These are phyloP conservation scores for Microtus pennsylvanicus DNA, from an alignment of 2,113 vertebrate genomes.

Conservation along the genomic window DNA sequence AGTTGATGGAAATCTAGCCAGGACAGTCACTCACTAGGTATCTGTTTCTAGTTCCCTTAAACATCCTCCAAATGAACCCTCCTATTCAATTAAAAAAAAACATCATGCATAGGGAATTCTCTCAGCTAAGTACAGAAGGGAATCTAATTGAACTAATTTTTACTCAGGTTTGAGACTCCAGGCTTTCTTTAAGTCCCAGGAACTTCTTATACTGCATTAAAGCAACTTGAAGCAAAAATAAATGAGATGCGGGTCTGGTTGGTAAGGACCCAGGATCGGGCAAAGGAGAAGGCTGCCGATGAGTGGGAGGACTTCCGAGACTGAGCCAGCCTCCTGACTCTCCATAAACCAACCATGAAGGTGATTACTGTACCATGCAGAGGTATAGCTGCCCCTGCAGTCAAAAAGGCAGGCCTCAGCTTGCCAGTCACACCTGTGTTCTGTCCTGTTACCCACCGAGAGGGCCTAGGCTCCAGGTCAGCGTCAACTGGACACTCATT, in stretches of 20 bases:
- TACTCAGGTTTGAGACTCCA: background rate
- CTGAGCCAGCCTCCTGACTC: background rate
- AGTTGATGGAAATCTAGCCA: background rate
- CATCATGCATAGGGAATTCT: background rate
- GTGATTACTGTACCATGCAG: background rate
- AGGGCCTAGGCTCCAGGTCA: background rate
- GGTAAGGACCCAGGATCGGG: background rate
- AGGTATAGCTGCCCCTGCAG: background rate
- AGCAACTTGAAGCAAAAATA: background rate
- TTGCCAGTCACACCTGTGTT: background rate
- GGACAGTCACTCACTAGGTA: background rate
- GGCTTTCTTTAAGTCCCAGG: background rate
- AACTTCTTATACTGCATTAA: background rate
- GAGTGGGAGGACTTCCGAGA: background rate
- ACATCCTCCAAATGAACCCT: background rate
- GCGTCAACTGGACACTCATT: too few species aligned
- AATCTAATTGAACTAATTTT: slow-evolving; percentile 3
- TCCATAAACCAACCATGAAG: background rate
- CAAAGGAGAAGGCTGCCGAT: background rate
- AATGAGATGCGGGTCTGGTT: background rate
- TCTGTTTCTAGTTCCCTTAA: background rate
- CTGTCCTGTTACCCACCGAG: background rate
- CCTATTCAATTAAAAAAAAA: background rate
- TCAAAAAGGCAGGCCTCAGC: background rate
- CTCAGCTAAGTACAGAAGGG: background rate